Evolutionary conservation across 2,113 vertebrate genomes (phyloP), one percentile per base, ranked within the genome.

Genomic region (Cyprinodon tularosa): DNA sequence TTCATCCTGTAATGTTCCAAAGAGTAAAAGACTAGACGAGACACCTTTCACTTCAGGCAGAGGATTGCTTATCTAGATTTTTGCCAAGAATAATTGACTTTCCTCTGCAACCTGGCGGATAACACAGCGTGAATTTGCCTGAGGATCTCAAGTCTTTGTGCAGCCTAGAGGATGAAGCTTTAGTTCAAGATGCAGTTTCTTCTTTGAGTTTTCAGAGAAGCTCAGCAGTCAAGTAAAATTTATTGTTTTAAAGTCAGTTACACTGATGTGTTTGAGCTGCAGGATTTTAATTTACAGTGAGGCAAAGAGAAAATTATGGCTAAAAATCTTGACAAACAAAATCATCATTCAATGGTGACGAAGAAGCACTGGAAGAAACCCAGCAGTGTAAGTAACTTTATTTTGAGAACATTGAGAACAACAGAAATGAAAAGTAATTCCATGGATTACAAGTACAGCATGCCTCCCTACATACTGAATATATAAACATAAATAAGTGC

Each of bases 301-400:
- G 61, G 72, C 45, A 29, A 60, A 57, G 6, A 57, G 50, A 57
- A 57, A 57, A 9, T 60, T 78, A 93, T 92, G 90, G 85, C 84
- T 48, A 50, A 77, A 77, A 78, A 61, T 68, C 44, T n/a, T 66
- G 65, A 64, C 39, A 71, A 22, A 29, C 20, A 82, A 57, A 42
- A 77, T 44, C 17, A 4, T 71, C 36, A 72, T 84, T 65, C 84
- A 17, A 7, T 8, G 65, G 62, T 88, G 79, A 89, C 80, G 65
- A 87, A 84, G 75, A 37, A 71, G 29, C 81, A 68, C 67, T 88
- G 90, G 89, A 90, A 14, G 68, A 89, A 78, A 70, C 80, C 81
- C 66, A 77, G n/a, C 45, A 44, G 53, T 72, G 92, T 92, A 77
- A 92, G 92, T 93, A 86, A 73, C 62, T 82, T 82, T 62, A 62